A percentile compares a stretch with the other conserved stretches of the same genome.
phyloP scores from a whole-genome alignment of 2,113 vertebrate genomes.

The Semnopithecus entellus region DNA sequence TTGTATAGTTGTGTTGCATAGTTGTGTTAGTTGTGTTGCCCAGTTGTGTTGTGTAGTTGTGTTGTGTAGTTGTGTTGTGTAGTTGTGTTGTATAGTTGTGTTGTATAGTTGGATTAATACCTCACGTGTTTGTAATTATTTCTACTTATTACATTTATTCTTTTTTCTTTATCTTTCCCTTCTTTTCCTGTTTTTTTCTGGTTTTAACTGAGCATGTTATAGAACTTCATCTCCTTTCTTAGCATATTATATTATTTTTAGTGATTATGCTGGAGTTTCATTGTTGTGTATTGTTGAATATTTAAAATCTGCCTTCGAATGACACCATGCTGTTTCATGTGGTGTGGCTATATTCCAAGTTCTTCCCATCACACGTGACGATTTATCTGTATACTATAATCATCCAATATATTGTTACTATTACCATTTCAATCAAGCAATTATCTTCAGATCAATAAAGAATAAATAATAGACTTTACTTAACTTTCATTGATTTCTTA shows the following conservation, averaged over 20 bases:
- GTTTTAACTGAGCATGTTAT: background rate
- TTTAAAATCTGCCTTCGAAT: background rate
- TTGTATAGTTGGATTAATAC: no score
- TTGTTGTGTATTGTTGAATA: no score
- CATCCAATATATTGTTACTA: accelerated
- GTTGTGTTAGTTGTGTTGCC: no score
- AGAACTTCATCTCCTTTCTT: background rate
- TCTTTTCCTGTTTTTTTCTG: background rate
- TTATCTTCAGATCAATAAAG: background rate
- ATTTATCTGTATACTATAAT: background rate
- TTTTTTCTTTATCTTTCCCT: background rate
- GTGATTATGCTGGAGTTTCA: background rate
- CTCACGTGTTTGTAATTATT: background rate
- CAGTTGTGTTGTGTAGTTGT: no score
- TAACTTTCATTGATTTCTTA: background rate
- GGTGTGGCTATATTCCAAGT: accelerated
- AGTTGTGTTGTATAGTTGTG: no score
- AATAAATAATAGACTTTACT: background rate
- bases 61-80: no score
- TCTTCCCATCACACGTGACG: no score
- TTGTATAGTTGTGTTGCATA: no score
- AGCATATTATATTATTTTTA: background rate
- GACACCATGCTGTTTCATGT: accelerated
- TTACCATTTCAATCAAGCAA: background rate
- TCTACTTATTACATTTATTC: background rate